Evolutionary conservation across 2,888 invertebrate genomes (phyloP).

Genomic region (Danaus chrysippus): DNA sequence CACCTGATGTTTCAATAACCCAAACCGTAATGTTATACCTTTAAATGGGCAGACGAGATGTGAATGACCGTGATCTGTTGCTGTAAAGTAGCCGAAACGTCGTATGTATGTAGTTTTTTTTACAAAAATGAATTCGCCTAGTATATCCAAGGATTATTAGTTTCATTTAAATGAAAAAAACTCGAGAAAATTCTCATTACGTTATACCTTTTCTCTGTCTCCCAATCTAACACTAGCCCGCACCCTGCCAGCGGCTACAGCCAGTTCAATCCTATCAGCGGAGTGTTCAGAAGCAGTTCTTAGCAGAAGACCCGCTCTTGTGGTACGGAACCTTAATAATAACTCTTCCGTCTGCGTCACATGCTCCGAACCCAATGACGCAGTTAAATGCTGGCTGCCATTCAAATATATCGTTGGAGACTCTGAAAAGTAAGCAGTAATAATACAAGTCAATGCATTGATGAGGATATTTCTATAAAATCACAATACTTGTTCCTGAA

Average conservation of each 20-base stretch:
- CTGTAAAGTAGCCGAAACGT: too few species aligned
- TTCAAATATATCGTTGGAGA: constrained; percentile 93
- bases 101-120: too few species aligned
- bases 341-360: constrained; percentile 95
- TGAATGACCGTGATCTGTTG: too few species aligned
- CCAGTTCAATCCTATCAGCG: constrained; percentile 90
- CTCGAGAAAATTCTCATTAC: constrained; percentile 30
- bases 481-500: too few species aligned
- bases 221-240: constrained; percentile 90
- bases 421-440: constrained; percentile 75
- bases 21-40: constrained; percentile 71
- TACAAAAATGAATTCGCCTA: background rate
- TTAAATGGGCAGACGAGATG: too few species aligned
- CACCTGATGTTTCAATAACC: too few species aligned
- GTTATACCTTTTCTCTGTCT: constrained; percentile 87
- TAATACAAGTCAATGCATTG: too few species aligned
- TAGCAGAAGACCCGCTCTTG: constrained; percentile 86
- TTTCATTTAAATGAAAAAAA: too few species aligned
- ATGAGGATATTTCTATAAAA: too few species aligned
- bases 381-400: constrained; percentile 92
- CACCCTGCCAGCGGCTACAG: constrained; percentile 90
- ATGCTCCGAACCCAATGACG: constrained; percentile 85
- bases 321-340: constrained; percentile 90
- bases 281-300: constrained; percentile 89
- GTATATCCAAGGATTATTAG: background rate